These are phyloP conservation scores for Salvelinus alpinus DNA, from an alignment of 2,113 vertebrate genomes.

Conservation along the genomic window DNA sequence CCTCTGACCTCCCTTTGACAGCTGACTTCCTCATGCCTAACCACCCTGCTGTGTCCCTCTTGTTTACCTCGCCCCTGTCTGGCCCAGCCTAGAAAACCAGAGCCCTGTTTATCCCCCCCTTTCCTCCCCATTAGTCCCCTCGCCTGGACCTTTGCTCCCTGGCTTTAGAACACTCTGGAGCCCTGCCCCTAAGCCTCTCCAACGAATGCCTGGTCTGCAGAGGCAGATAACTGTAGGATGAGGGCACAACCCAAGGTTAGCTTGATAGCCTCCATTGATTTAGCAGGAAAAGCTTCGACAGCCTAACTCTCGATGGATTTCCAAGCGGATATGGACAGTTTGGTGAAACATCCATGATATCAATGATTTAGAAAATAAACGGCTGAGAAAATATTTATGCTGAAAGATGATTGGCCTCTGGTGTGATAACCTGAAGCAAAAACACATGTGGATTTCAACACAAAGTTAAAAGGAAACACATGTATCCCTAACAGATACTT, in stretches of 20 bases:
- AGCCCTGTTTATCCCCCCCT: constrained; percentile 61
- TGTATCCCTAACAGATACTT: constrained; percentile 47
- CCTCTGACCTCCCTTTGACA: constrained; percentile 70
- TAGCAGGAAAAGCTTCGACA: constrained; percentile 36
- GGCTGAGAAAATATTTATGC: constrained; percentile 35
- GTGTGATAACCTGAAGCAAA: constrained; percentile 53
- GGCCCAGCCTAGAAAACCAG: constrained; percentile 43
- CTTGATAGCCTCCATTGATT: constrained; percentile 51
- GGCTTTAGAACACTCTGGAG: constrained; percentile 49
- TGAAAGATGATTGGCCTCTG: constrained; percentile 58
- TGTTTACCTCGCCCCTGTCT: constrained; percentile 66
- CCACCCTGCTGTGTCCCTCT: constrained; percentile 56
- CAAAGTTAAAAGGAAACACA: constrained; percentile 60
- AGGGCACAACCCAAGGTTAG: constrained; percentile 43
- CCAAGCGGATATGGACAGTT: constrained; percentile 45
- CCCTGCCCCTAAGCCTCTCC: constrained; percentile 60
- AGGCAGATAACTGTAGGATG: constrained; percentile 4
- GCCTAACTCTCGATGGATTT: constrained; percentile 46
- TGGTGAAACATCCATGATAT: constrained; percentile 53
- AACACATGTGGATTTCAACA: constrained; percentile 51
- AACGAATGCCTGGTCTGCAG: constrained; percentile 45
- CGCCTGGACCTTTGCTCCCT: constrained; percentile 42
- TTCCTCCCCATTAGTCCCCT: constrained; percentile 48
- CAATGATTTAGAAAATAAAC: constrained; percentile 1
- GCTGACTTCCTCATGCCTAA: constrained; percentile 76